A percentile compares a stretch with the other conserved stretches of the same genome.
Evolutionary conservation across 2,797 vertebrate species (phyloP).

Genomic region (Hippocampus kuda): DNA sequence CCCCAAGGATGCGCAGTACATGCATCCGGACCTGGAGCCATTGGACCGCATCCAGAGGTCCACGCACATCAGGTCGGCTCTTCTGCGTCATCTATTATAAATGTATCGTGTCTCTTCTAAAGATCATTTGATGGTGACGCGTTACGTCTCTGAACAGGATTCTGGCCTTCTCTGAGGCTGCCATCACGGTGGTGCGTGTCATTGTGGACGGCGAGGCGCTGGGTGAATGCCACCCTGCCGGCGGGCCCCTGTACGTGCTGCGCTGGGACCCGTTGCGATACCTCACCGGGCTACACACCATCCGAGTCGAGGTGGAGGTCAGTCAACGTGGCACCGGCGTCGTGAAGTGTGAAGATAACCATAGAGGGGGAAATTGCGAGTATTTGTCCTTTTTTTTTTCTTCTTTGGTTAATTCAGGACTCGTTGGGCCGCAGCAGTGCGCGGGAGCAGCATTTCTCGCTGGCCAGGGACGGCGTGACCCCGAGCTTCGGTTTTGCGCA

Average conservation of each 20-base stretch:
- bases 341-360: background rate
- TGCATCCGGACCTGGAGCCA: constrained; percentile 79
- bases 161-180: constrained; percentile 84
- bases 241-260: constrained; percentile 81
- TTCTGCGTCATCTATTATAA: background rate
- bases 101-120: background rate
- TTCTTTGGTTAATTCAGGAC: constrained; percentile 65
- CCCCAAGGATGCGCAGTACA: constrained; percentile 87
- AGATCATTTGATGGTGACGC: background rate
- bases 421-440: constrained; percentile 67
- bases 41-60: constrained; percentile 75
- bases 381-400: background rate
- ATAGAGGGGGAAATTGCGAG: background rate
- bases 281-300: constrained; percentile 74
- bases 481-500: constrained; percentile 76
- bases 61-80: constrained; percentile 86
- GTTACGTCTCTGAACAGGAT: constrained; percentile 61
- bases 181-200: constrained; percentile 74
- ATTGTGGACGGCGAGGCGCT: constrained; percentile 71
- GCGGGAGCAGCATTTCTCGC: constrained; percentile 75
- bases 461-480: constrained; percentile 73
- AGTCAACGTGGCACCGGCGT: background rate
- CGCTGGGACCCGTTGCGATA: constrained; percentile 82
- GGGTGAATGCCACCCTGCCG: constrained; percentile 69
- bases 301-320: constrained; percentile 83